Evolutionary conservation across 2,888 invertebrate genomes (phyloP), one percentile per base, ranked within the genome.

Genomic region (Diploptera punctata): DNA sequence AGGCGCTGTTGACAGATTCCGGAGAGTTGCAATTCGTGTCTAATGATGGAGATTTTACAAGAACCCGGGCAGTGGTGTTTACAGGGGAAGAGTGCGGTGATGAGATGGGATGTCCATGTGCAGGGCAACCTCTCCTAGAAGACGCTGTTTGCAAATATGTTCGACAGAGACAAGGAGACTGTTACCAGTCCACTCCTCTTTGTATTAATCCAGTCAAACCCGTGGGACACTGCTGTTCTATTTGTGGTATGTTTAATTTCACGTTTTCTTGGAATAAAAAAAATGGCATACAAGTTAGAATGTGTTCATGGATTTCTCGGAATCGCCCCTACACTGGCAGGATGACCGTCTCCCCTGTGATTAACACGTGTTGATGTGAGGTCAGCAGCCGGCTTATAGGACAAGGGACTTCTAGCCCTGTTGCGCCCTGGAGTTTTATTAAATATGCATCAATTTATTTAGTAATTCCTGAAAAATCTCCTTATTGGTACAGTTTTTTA

Each of bases 171-270:
- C 21, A 54, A 16, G 54, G 18, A 16, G 54, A 31, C 21, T 70
- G 26, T 5, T 26, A 24, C 21, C 19, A 26, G n/a, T 54, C 26
- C 33, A 26, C 31, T 13, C 52, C 44, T 13, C 18, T 47, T 0
- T 83, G 84, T 76, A 74, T 76, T 3, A 76, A 77, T 54, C 78
- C 82, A 4, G 76, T 83, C 3, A 76, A 75, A 31, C 82, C 83
- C 10, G 75, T 78, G 3, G 83, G 83, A 3, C 80, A 81, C 38
- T 84, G 83, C 76, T 83, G 83, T 72, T 77, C 78, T 2, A 77
- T 83, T 33, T 84, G 84, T 78, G 83, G 83, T 82, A 76, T 74
- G 79, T 71, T n/a, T n/a, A n/a, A n/a, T n/a, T n/a, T n/a, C n/a
- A n/a, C n/a, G n/a, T n/a, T n/a, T n/a, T n/a, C n/a, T n/a, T n/a